Evolutionary conservation across 1,140 invertebrate species (phyloP).

Genomic region (Aphaenogaster rudis): DNA sequence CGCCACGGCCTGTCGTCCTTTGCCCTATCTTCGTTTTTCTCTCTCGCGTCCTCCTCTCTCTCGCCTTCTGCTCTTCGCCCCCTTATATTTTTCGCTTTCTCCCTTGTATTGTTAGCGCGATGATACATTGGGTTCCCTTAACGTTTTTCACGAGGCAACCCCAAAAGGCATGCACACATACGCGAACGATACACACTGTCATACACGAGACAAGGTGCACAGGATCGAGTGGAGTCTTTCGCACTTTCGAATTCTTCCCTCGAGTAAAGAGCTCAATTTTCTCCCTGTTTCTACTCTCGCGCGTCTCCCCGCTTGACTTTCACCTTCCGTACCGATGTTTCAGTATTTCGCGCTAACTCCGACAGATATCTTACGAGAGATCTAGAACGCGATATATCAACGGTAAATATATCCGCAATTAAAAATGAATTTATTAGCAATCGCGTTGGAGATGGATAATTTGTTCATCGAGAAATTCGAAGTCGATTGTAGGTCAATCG

Average conservation of each 20-base stretch:
- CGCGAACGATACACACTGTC: slow-evolving; percentile 44
- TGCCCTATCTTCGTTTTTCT: slow-evolving; percentile 25
- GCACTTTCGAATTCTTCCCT: slow-evolving; percentile 68
- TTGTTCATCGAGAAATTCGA: slow-evolving; percentile 36
- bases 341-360: no score
- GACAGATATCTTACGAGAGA: background rate
- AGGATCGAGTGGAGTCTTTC: slow-evolving; percentile 47
- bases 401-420: slow-evolving; percentile 50
- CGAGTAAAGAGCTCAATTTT: slow-evolving; percentile 66
- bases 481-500: background rate
- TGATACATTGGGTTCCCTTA: slow-evolving; percentile 72
- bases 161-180: slow-evolving; percentile 45
- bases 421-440: slow-evolving; percentile 23
- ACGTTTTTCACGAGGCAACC: slow-evolving; percentile 59
- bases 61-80: slow-evolving; percentile 13
- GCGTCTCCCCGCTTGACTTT: background rate
- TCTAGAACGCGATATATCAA: background rate
- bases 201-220: background rate
- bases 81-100: background rate
- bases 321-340: background rate
- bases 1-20: slow-evolving; percentile 27
- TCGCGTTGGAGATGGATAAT: slow-evolving; percentile 14
- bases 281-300: background rate
- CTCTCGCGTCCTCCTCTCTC: background rate
- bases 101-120: slow-evolving; percentile 72